phyloP scores from a whole-genome alignment of 2,797 vertebrate genomes.

The Cheirogaleus major region DNA sequence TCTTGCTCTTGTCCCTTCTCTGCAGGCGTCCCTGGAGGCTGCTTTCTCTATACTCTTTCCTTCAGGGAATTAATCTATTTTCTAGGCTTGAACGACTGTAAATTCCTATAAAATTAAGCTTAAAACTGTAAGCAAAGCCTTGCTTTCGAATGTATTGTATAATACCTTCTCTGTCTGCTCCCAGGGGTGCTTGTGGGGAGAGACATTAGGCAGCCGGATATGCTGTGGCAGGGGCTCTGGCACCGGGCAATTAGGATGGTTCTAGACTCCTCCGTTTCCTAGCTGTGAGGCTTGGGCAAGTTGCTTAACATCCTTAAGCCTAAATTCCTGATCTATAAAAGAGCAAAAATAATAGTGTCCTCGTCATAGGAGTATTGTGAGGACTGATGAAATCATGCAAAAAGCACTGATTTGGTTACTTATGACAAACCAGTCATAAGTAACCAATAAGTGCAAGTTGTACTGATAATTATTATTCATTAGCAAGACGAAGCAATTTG shows the following conservation, averaged over 20 bases:
- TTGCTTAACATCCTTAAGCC: slow-evolving; percentile 29
- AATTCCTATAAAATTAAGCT: slow-evolving; percentile 65
- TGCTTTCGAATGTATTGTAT: slow-evolving; percentile 40
- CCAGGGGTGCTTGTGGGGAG: not conserved
- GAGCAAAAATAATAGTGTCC: not conserved
- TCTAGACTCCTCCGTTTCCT: not conserved
- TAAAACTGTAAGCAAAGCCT: slow-evolving; percentile 24
- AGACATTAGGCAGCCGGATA: slow-evolving; percentile 1
- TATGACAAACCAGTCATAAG: not conserved
- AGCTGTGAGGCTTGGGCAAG: slow-evolving; percentile 33
- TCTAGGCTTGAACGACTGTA: slow-evolving; percentile 41
- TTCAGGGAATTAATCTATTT: slow-evolving; percentile 56
- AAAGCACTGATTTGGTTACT: not conserved
- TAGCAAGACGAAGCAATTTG: not conserved
- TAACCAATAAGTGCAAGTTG: not conserved
- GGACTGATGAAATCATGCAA: not conserved
- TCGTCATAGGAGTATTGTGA: not conserved
- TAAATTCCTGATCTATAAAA: slow-evolving; percentile 7
- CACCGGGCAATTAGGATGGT: slow-evolving; percentile 9
- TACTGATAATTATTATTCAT: not conserved
- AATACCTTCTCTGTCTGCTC: slow-evolving; percentile 64
- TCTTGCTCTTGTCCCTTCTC: not conserved
- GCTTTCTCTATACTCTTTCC: slow-evolving; percentile 21
- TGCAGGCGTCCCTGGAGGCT: not conserved
- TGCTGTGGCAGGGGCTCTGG: not conserved